Base-by-base conservation (phyloP, 2,888 invertebrate genomes). In the Saturnia pavonia region DNA sequence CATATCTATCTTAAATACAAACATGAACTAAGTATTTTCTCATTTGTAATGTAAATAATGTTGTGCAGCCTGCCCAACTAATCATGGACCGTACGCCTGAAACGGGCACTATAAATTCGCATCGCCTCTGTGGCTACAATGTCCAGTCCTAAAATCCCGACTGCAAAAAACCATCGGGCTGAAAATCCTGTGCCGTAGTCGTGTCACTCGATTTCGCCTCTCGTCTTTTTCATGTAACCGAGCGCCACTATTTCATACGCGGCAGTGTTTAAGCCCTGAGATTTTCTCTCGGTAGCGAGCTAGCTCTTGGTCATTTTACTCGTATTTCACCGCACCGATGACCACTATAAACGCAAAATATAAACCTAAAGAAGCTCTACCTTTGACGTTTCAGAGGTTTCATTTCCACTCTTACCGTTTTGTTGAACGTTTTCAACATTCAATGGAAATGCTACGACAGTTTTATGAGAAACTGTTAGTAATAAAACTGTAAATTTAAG, bases 191-290 rank as follows among this genome's bases (percentile, higher is more conserved):
- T 85, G 84, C 90, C 90, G 91, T 87, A 87, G 89, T 88, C 85
- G 91, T 90, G 93, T 93, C 92, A 91, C 91, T 92, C 91, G 92
- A 93, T 93, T 92, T 90, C 90, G 90, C 88, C 90, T 89, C 89
- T 91, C 91, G 91, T 94, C 93, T 94, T 92, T 94, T 94, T 93
- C 93, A 92, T 93, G 93, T 94, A 92, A 92, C 92, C 91, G 90
- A 92, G 89, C 90, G 85, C 89, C 85, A 91, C 91, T 92, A 93
- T 93, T 94, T 94, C 92, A 92, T 94, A 92, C 92, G 91, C 85
- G 91, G 89, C 89, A 90, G 91, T 94, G 91, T 94, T 92, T 94
- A 94, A 94, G 92, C 94, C 90, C 93, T 90, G 91, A 92, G 94
- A 93, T 93, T 92, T 92, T 89, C 92, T 91, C 92, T 78, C 89